phyloP scores from a whole-genome alignment of 2,797 vertebrate genomes.

The Peromyscus aztecus region DNA sequence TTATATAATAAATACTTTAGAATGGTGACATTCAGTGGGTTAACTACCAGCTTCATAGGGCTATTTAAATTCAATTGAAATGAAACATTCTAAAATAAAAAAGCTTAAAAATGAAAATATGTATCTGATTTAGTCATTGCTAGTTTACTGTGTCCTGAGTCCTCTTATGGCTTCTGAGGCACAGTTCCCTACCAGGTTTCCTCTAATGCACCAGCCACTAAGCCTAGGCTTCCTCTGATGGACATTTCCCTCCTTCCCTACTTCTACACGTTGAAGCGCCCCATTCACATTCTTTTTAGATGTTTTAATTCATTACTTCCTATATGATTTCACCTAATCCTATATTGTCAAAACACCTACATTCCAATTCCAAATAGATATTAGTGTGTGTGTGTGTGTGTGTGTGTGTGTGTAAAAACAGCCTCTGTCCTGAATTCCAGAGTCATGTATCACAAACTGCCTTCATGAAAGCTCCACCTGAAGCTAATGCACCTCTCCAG shows the following conservation, averaged over 20 bases:
- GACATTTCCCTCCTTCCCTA: background rate
- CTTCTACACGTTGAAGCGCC: constrained; percentile 6
- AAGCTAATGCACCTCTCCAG: background rate
- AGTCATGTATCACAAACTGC: background rate
- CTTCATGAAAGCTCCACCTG: background rate
- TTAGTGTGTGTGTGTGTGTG: background rate
- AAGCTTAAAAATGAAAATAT: background rate
- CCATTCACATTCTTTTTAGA: constrained; percentile 7
- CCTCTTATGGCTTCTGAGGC: background rate
- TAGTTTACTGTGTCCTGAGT: background rate
- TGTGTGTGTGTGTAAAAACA: background rate
- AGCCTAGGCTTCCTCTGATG: background rate
- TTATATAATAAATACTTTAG: background rate
- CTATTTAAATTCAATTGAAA: background rate
- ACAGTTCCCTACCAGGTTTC: background rate
- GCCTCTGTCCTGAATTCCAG: background rate
- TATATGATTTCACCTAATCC: background rate
- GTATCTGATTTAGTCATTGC: background rate
- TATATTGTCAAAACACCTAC: background rate
- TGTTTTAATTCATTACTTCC: background rate
- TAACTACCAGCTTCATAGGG: background rate
- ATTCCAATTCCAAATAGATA: background rate
- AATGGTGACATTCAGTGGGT: background rate
- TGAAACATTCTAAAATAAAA: background rate
- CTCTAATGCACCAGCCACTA: background rate